These are phyloP conservation scores for Onychostruthus taczanowskii DNA, from an alignment of 2,113 vertebrate genomes.

Conservation along the genomic window DNA sequence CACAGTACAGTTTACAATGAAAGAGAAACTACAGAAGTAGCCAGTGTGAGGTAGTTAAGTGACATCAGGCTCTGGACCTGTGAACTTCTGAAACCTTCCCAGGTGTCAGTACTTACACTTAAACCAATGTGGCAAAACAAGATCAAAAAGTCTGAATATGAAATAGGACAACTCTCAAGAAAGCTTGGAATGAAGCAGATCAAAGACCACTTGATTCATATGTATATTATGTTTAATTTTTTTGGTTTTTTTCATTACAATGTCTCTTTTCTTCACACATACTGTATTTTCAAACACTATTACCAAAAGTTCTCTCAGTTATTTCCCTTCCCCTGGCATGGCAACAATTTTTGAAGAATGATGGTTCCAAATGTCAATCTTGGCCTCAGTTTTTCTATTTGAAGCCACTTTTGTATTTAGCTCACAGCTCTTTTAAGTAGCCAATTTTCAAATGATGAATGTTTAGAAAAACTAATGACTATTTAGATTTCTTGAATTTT, in stretches of 20 bases:
- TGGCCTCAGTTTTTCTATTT: background rate
- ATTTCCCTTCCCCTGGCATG: background rate
- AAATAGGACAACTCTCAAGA: background rate
- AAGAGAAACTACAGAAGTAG: background rate
- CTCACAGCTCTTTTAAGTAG: background rate
- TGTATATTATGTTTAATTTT: background rate
- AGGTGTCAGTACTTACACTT: background rate
- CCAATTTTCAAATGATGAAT: background rate
- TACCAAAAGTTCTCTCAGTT: background rate
- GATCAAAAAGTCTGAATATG: background rate
- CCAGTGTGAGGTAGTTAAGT: background rate
- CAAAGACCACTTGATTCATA: background rate
- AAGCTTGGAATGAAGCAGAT: background rate
- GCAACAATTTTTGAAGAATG: background rate
- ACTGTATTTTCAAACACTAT: background rate
- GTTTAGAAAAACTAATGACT: background rate
- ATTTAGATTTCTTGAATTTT: background rate
- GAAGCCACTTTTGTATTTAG: background rate
- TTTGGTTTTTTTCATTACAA: rapidly evolving
- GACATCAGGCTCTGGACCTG: background rate
- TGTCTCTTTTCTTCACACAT: background rate
- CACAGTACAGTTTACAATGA: no score
- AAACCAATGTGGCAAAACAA: background rate
- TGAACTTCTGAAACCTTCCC: background rate
- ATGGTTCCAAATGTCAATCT: background rate